Conservation (phyloP, 1,140 invertebrate genomes). For the Drosophila rufa region DNA sequence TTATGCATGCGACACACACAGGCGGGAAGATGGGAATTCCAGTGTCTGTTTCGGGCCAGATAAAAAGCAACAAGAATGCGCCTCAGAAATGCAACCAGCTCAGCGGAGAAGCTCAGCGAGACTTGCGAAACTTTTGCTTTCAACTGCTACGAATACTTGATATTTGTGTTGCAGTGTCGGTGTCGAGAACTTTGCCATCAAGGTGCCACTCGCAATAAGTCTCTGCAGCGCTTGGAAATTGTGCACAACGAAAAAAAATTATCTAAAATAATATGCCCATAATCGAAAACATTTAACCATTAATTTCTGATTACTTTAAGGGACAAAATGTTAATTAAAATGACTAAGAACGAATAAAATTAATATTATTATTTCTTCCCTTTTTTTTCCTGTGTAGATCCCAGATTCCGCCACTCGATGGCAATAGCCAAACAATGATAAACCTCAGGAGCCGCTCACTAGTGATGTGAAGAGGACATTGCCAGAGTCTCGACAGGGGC, state of each 20-base stretch:
- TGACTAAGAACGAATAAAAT: not conserved
- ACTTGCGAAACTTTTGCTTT: conserved; percentile 38
- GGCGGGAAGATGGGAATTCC: conserved; percentile 16
- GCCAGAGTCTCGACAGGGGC: conserved; percentile 45
- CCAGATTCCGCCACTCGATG: conserved; percentile 8
- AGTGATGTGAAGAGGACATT: conserved; percentile 57
- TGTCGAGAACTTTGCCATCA: conserved; percentile 47
- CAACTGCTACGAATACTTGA: conserved; percentile 29
- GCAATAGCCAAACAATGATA: conserved; percentile 72
- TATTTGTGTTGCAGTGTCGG: conserved; percentile 43
- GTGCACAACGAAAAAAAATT: not conserved
- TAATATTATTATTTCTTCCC: not conserved
- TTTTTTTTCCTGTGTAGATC: conserved; percentile 4
- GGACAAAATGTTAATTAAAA: too few species aligned
- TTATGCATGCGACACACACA: conserved; percentile 53
- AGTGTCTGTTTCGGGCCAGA: conserved; percentile 28
- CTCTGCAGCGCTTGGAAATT: not conserved
- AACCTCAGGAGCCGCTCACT: conserved; percentile 58
- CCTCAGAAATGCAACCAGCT: conserved; percentile 11
- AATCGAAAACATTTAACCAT: fast-evolving
- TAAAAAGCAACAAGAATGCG: conserved; percentile 45
- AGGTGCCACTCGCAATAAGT: conserved; percentile 4
- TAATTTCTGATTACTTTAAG: not conserved
- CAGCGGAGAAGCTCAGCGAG: conserved; percentile 5
- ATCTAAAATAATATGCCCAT: not conserved